Percentiles rank a stretch among this genome's conserved stretches.
These are phyloP conservation scores for Centrocercus urophasianus DNA, from an alignment of 2,113 vertebrate species.

Conservation along the genomic window DNA sequence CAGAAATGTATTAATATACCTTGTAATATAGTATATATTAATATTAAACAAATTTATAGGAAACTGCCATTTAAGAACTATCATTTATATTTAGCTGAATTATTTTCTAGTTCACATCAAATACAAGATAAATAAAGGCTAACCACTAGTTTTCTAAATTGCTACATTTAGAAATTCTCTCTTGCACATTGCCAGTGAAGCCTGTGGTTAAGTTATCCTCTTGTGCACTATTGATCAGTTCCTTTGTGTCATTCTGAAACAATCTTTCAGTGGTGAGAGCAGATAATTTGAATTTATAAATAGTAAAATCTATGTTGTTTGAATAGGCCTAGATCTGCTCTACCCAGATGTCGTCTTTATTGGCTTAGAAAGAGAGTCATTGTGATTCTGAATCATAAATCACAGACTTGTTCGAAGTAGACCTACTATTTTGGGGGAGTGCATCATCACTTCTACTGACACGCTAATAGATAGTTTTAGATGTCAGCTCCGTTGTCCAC, in stretches of 20 bases:
- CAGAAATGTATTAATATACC: not conserved
- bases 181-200: not conserved
- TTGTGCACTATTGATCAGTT: not conserved
- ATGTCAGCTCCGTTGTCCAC: not conserved
- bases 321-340: not conserved
- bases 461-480: not conserved
- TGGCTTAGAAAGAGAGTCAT: not conserved
- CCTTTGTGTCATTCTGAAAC: not conserved
- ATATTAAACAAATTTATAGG: not conserved
- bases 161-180: not conserved
- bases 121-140: not conserved
- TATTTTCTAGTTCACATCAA: not conserved
- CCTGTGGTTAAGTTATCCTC: not conserved
- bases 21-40: not conserved
- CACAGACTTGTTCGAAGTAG: constrained; percentile 4
- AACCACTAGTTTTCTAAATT: not conserved
- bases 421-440: constrained; percentile 8
- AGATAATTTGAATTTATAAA: not conserved
- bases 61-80: not conserved
- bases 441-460: constrained; percentile 8
- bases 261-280: not conserved
- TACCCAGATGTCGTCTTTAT: constrained; percentile 13
- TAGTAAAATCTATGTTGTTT: not conserved
- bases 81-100: not conserved
- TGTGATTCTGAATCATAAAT: constrained; percentile 24